Evolutionary conservation across 2,113 vertebrate genomes (phyloP).

Genomic region (Diphyllodes magnificus): DNA sequence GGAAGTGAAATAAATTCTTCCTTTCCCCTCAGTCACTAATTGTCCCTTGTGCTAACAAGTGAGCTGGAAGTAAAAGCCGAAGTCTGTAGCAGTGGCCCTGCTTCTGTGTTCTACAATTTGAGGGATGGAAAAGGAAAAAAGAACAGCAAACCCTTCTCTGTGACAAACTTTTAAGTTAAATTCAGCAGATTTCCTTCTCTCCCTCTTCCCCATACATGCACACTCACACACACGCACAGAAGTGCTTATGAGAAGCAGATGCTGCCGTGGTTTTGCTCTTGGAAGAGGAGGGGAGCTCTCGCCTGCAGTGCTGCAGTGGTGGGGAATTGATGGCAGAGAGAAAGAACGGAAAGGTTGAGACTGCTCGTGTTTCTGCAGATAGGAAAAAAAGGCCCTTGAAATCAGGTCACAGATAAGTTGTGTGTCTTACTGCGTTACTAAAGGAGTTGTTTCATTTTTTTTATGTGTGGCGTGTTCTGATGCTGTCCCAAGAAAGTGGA

Average conservation of each 20-base stretch:
- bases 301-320: not conserved
- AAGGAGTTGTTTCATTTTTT: not conserved
- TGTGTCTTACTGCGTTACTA: not conserved
- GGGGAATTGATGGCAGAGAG: not conserved
- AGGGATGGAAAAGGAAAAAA: not conserved
- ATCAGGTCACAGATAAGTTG: not conserved
- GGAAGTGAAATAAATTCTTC: not conserved
- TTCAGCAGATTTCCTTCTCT: slow-evolving; percentile 51
- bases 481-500: not conserved
- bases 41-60: not conserved
- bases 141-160: not conserved
- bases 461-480: not conserved
- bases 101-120: not conserved
- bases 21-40: not conserved
- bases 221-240: slow-evolving; percentile 11
- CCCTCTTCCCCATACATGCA: not conserved
- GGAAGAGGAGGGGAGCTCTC: slow-evolving; percentile 35
- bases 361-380: not conserved
- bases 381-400: not conserved
- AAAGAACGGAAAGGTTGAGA: not conserved
- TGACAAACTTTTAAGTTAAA: slow-evolving; percentile 30
- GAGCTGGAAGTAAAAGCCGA: not conserved
- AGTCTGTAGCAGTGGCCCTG: not conserved
- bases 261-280: slow-evolving; percentile 47
- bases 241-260: slow-evolving; percentile 74